Conservation (phyloP, 1,140 invertebrate genomes). For the Drosophila littoralis region DNA sequence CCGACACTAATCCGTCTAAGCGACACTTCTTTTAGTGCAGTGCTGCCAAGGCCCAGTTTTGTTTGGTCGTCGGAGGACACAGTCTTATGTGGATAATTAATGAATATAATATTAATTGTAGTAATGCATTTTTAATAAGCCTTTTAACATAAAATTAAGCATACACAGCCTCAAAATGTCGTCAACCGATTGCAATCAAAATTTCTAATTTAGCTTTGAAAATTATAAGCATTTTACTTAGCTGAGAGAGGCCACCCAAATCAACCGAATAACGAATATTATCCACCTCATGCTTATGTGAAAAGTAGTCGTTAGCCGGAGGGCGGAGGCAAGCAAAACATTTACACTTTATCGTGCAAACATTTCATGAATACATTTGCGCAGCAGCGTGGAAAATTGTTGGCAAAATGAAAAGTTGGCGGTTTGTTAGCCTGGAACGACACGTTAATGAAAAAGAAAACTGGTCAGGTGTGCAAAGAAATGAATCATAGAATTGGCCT, state of each 20-base stretch:
- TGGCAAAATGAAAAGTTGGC: constrained; percentile 63
- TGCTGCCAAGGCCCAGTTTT: too few relatives aligned
- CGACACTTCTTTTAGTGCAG: too few relatives aligned
- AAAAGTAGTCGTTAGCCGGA: constrained; percentile 34
- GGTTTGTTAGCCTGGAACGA: constrained; percentile 2
- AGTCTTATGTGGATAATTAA: too few relatives aligned
- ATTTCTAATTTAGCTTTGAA: constrained; percentile 1
- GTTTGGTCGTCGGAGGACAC: too few relatives aligned
- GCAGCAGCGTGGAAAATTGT: constrained; percentile 68
- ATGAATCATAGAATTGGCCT: background rate
- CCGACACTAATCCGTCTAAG: too few relatives aligned
- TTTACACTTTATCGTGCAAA: constrained; percentile 67
- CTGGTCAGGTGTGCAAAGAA: constrained; percentile 24
- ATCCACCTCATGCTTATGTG: background rate
- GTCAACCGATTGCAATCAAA: background rate
- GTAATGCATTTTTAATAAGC: background rate
- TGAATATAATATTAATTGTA: too few relatives aligned
- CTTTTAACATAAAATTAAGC: too few relatives aligned
- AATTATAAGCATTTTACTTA: background rate
- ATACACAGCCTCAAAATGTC: background rate
- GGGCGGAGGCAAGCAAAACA: constrained; percentile 37
- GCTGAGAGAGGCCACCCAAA: background rate
- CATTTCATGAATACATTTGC: constrained; percentile 79
- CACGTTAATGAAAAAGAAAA: constrained; percentile 22
- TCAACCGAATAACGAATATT: background rate